Percentiles rank a stretch among this genome's conserved stretches.
Evolutionary conservation across 2,113 vertebrate genomes (phyloP).

Genomic region (Riparia riparia): DNA sequence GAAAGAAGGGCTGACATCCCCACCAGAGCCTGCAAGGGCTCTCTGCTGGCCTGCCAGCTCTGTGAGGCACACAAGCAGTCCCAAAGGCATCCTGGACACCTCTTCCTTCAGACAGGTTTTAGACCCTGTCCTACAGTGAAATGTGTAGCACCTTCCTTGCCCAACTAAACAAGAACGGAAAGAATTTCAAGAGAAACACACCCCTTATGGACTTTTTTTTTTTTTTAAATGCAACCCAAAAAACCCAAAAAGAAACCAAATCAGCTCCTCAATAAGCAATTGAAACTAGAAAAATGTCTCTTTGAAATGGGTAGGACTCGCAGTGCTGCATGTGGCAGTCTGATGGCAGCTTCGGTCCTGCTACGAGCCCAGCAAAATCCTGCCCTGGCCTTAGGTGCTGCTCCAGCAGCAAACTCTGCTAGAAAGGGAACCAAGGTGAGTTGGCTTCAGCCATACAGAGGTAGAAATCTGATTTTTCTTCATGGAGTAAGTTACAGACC

Average conservation of each 20-base stretch:
- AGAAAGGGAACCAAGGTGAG: neutral
- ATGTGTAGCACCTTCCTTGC: neutral
- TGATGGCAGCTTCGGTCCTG: neutral
- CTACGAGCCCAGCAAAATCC: neutral
- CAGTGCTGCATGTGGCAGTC: neutral
- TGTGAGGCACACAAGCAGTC: neutral
- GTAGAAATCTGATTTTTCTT: neutral
- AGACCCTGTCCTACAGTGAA: neutral
- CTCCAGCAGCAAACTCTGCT: neutral
- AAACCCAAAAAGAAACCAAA: neutral
- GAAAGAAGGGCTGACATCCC: neutral
- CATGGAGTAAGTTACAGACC: neutral
- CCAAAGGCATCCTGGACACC: neutral
- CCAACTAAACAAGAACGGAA: neutral
- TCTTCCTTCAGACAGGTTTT: neutral
- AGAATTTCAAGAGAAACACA: neutral
- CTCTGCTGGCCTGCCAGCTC: neutral
- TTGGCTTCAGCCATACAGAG: neutral
- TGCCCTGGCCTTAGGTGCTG: neutral
- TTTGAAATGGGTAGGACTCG: neutral
- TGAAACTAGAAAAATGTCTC: neutral
- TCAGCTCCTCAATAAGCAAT: neutral
- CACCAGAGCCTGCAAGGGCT: neutral
- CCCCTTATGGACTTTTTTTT: rapidly evolving
- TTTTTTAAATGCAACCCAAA: neutral